phyloP scores from a whole-genome alignment of 2,888 invertebrate genomes.

The Chromoteleia sp. region DNA sequence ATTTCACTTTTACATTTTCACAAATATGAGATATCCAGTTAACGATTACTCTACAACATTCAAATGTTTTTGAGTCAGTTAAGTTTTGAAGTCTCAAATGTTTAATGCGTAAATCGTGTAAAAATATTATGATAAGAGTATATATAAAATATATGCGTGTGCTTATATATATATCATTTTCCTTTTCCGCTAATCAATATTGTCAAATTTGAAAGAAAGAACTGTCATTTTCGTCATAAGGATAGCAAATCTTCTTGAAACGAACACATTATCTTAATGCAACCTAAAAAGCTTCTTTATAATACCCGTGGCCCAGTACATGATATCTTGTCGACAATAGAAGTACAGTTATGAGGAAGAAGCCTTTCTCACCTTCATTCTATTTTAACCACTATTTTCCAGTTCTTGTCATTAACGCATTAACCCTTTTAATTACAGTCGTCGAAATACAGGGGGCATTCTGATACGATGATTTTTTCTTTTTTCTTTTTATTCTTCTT shows the following conservation, averaged over 20 bases:
- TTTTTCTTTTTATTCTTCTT: too few relatives aligned
- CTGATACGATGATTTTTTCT: too few relatives aligned
- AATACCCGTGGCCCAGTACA: conserved; percentile 43
- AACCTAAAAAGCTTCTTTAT: conserved; percentile 67
- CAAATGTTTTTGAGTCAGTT: too few relatives aligned
- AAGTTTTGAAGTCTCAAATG: too few relatives aligned
- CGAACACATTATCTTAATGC: conserved; percentile 67
- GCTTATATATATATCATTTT: background rate
- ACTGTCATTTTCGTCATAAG: conserved; percentile 24
- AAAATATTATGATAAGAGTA: too few relatives aligned
- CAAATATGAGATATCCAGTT: conserved; percentile 10
- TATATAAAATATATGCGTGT: too few relatives aligned
- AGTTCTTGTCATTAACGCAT: conserved; percentile 30
- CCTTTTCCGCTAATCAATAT: conserved; percentile 33
- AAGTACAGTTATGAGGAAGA: conserved; percentile 28
- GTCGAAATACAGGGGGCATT: background rate
- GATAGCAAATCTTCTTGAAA: conserved; percentile 47
- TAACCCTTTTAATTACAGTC: conserved; percentile 12
- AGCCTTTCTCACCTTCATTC: conserved; percentile 33
- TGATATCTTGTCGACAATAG: conserved; percentile 35
- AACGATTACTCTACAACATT: conserved; percentile 3
- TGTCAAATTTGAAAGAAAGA: conserved; percentile 38
- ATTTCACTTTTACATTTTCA: conserved; percentile 29
- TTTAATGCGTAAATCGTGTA: too few relatives aligned
- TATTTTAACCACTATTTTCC: conserved; percentile 41